Base-by-base conservation (phyloP, 2,888 invertebrate species). In the Euzetes globulus region DNA sequence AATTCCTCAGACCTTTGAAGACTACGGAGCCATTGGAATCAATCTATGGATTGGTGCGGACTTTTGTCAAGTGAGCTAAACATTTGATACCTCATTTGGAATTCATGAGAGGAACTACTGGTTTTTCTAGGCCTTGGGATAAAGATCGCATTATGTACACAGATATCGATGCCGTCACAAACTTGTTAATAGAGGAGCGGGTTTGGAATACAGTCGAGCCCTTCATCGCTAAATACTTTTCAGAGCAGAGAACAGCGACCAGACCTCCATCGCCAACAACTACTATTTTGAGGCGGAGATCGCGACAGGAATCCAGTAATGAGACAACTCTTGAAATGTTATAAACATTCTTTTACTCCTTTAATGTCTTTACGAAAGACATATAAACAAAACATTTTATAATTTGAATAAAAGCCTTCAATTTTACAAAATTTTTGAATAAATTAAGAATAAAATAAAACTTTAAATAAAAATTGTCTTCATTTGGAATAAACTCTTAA, bases 71-170 rank as follows among this genome's bases (percentile, higher is more conserved):
- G 85, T 86, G 79, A 80, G 81, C 79, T 1, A 22, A 15, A 11
- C 25, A 58, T 33, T 72, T 13, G 29, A 33, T 25, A 22, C 5
- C 63, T 19, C 0, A 15, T 27, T 37, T 27, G 17, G 25, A 17
- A 58, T 29, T 58, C 25, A 15, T 72, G 15, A 15, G 52, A 37
- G 9, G n/a, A 33, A 33, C 17, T 13, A 29, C 58, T 27, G 58
- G 27, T 58, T 58, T 19, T 79, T 82, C 17, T 79, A 87, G 87
- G 52, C 84, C 87, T 6, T 86, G 87, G 85, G 86, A 86, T 75
- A 85, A 85, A 78, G 88, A 88, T 80, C 84, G 88, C 5, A 87
- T 83, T 80, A 87, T 89, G 87, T 83, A 88, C 0, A 88, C 88
- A 0, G 88, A 88, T 79, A 88, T 88, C 74, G 86, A 87, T 72